Evolutionary conservation across 2,797 vertebrate genomes (phyloP).

Genomic region (Heterohyrax brucei): DNA sequence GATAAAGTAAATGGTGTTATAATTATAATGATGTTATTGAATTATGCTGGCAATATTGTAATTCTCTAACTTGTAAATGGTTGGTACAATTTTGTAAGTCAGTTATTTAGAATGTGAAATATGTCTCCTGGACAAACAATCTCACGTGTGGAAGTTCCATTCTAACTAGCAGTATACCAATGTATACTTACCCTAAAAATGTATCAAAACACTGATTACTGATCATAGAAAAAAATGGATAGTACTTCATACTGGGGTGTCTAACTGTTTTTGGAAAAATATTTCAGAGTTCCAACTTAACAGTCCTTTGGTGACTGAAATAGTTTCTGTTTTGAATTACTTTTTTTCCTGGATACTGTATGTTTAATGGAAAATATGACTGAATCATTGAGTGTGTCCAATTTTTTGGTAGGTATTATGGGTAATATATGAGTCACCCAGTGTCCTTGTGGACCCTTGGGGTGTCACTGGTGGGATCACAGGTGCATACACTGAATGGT

Average conservation of each 20-base stretch:
- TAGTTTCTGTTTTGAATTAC: too few relatives aligned
- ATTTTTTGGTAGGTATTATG: too few relatives aligned
- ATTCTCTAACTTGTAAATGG: conserved; percentile 74
- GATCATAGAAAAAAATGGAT: conserved; percentile 26
- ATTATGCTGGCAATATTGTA: conserved; percentile 83
- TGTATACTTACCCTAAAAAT: conserved; percentile 48
- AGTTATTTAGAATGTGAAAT: conserved; percentile 70
- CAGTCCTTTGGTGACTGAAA: too few relatives aligned
- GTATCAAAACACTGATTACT: conserved; percentile 48
- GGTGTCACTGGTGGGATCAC: too few relatives aligned
- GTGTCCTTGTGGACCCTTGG: too few relatives aligned
- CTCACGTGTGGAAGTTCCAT: conserved; percentile 59
- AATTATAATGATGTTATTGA: conserved; percentile 89
- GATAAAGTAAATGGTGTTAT: conserved; percentile 83
- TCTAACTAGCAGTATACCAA: conserved; percentile 61
- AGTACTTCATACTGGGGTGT: not conserved
- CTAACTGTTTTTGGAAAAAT: not conserved
- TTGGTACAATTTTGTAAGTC: conserved; percentile 50
- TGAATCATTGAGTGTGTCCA: too few relatives aligned
- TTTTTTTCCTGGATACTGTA: too few relatives aligned
- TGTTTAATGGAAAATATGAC: too few relatives aligned
- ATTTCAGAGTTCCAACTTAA: not conserved
- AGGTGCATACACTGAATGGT: too few relatives aligned
- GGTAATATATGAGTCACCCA: too few relatives aligned
- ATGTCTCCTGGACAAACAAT: conserved; percentile 26